Evolutionary conservation across 2,797 vertebrate species (phyloP), one percentile per base, ranked within the genome.

Genomic region (Mastacembelus armatus): DNA sequence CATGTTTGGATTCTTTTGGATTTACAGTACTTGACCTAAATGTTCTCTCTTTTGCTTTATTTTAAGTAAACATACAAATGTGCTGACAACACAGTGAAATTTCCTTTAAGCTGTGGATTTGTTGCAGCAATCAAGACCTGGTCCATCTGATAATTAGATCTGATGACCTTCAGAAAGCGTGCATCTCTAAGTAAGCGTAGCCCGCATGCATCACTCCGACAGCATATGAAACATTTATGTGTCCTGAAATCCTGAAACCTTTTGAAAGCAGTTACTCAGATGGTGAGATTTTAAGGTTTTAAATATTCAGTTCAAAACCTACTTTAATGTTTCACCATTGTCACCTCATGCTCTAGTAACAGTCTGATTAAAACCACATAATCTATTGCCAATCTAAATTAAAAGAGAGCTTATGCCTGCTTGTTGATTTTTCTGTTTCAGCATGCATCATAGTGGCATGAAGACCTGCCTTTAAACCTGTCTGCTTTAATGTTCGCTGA

Each of bases 141-240:
- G 68, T 44, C 74, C 73, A 60, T 75, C 71, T 74, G 66, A 83
- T 86, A 85, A 84, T 88, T 85, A 86, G 82, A 83, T 79, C 71
- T 82, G 80, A 89, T 88, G 86, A 89, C 85, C 81, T 84, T 88
- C 83, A 89, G 77, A 59, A 65, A 71, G 78, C 19, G 40, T 80
- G 84, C 81, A 43, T 58, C 75, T 81, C 57, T 54, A 74, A 74
- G 79, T 71, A 68, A 63, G 64, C 52, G 56, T 26, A 56, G 44
- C 78, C 30, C 29, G 57, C 70, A 50, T 74, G 76, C 78, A 68
- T 82, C 54, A 47, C 71, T 83, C 68, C 45, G 21, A 61, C 60
- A 63, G 82, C 66, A 61, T 77, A 86, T 87, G 80, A 90, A 89
- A 88, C 85, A 87, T 86, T 85, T 63, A 87, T 85, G 50, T 66